A percentile compares a stretch with the other conserved stretches of the same genome.
phyloP scores from a whole-genome alignment of 2,797 vertebrate species.

The Onychomys arenicola region DNA sequence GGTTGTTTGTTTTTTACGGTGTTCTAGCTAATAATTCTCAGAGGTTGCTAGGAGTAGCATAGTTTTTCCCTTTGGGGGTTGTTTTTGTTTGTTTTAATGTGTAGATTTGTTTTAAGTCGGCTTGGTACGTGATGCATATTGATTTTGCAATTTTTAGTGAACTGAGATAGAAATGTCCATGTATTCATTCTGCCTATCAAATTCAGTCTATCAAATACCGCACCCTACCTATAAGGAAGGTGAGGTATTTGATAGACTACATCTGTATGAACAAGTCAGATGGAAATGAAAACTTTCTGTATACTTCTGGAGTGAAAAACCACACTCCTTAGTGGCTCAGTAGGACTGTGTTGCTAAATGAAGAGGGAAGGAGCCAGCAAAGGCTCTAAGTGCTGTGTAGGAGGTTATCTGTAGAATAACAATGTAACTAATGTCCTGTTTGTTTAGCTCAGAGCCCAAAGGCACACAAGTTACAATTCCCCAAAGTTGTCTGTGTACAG shows the following conservation, averaged over 20 bases:
- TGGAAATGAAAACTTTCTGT: neutral
- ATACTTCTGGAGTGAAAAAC: neutral
- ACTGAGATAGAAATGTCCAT: neutral
- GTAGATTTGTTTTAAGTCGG: neutral
- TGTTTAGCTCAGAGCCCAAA: neutral
- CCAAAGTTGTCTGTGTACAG: neutral
- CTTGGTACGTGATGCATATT: neutral
- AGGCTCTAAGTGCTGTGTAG: neutral
- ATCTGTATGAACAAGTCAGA: neutral
- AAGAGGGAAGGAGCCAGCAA: too few species aligned
- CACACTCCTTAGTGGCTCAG: neutral
- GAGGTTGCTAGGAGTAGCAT: slow-evolving; percentile 2
- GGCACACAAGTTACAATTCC: neutral
- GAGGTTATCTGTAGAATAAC: neutral
- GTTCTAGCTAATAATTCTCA: slow-evolving; percentile 43
- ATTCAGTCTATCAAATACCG: too few species aligned
- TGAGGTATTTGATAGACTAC: neutral
- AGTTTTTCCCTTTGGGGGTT: neutral
- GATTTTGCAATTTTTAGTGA: neutral
- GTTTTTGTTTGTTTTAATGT: neutral
- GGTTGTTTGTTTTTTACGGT: neutral
- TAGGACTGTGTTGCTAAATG: neutral
- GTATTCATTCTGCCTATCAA: neutral
- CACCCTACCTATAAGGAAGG: neutral
- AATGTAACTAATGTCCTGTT: neutral